These are phyloP conservation scores for Dicyrtoma fusca DNA, from an alignment of 2,888 invertebrate species.

Conservation along the genomic window DNA sequence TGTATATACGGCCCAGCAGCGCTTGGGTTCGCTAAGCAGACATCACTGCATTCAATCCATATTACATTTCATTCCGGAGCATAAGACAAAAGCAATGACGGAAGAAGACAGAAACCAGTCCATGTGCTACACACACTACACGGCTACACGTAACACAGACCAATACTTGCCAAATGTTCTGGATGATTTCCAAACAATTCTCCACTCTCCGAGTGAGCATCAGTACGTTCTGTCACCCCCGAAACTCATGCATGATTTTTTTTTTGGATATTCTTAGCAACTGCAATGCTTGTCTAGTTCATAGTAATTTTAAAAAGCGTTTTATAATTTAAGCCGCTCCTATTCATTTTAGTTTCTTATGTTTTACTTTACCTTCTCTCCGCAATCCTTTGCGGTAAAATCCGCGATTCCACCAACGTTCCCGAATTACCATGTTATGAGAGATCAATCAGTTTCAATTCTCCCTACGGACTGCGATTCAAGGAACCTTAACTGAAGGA, in stretches of 20 bases:
- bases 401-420: no score
- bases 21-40: no score
- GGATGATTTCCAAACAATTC: constrained; percentile 32
- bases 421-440: no score
- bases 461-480: no score
- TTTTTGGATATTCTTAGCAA: background rate
- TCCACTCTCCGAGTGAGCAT: background rate
- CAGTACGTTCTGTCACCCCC: background rate
- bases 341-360: background rate
- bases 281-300: background rate
- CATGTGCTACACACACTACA: background rate
- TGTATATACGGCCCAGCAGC: background rate
- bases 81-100: background rate
- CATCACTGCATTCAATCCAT: no score
- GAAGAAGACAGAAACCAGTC: constrained; percentile 1
- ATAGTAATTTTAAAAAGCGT: background rate
- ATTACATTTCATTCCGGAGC: background rate
- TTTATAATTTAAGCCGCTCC: background rate
- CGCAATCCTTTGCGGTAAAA: background rate
- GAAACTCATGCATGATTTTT: background rate
- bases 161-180: constrained; percentile 10
- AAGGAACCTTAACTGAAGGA: no score
- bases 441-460: no score
- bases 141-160: no score
- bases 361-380: background rate